These are phyloP conservation scores for Leguminivora glycinivorella DNA, from an alignment of 1,140 invertebrate genomes.

Conservation along the genomic window DNA sequence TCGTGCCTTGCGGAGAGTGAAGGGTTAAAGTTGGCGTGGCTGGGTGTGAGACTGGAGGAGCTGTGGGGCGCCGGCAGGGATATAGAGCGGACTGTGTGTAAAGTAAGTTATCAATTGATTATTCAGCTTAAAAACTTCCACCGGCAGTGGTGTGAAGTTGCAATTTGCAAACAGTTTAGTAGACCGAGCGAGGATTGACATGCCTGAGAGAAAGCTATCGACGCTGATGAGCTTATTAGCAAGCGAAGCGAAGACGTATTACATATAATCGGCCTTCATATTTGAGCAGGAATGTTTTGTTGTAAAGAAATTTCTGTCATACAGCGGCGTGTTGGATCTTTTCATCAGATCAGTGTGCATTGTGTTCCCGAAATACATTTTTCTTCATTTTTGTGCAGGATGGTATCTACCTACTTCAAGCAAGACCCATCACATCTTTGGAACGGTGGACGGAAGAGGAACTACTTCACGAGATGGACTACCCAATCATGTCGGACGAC, in stretches of 20 bases:
- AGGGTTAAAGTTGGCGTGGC: constrained; percentile 76
- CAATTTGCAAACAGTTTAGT: constrained; percentile 66
- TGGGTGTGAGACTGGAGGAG: constrained; percentile 82
- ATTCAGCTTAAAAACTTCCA: too few species aligned
- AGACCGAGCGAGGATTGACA: constrained; percentile 57
- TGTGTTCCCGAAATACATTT: too few species aligned
- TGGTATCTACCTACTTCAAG: constrained; percentile 84
- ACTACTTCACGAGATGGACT: constrained; percentile 86
- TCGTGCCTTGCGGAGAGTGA: constrained; percentile 79
- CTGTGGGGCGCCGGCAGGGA: constrained; percentile 85
- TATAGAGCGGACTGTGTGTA: constrained; percentile 86
- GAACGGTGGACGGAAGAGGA: constrained; percentile 86
- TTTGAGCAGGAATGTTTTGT: too few species aligned
- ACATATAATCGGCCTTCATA: too few species aligned
- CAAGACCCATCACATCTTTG: constrained; percentile 85
- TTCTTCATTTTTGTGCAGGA: constrained; percentile 57
- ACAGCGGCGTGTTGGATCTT: too few species aligned
- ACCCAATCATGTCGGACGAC: constrained; percentile 79
- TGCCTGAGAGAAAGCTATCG: constrained; percentile 80
- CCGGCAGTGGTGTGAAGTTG: constrained; percentile 53
- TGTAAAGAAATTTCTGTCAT: too few species aligned
- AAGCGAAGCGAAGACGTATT: too few species aligned
- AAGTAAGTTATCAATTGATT: constrained; percentile 57
- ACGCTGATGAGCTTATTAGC: constrained; percentile 77
- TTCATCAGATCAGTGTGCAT: too few species aligned